Evolutionary conservation across 2,113 vertebrate genomes (phyloP), one percentile per base, ranked within the genome.

Genomic region (Herpailurus yagouaroundi): DNA sequence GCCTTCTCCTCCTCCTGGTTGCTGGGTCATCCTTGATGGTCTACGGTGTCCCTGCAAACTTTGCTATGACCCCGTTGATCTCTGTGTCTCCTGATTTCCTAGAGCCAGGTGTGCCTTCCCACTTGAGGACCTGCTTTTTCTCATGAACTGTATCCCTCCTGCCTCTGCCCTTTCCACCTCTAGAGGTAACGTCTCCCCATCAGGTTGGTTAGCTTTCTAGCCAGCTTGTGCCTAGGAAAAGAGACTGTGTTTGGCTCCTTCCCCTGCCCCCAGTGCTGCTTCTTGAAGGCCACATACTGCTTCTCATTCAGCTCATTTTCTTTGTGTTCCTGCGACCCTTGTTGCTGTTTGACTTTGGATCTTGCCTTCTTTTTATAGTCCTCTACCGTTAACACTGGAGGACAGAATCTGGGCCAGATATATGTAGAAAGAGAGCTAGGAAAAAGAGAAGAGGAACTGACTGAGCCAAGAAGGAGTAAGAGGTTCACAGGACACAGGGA

Each of bases 281-380:
- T 96, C 89, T 50, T 31, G 57, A 85, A 92, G 74, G n/a, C 41
- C 79, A 83, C 80, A 33, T 82, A 87, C 73, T 95, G n/a, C 16
- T 82, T 73, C 63, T 90, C 31, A 80, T 82, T 80, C 18, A 71
- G 89, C 41, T 91, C 33, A 63, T 77, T 92, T 66, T 88, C 87
- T 94, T 66, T 71, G 91, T 76, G 25, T 77, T 27, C 77, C 68
- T 92, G 41, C 93, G 82, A 98, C 66, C n/a, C 33, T 87, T 38
- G 4, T 74, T 92, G 69, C 41, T 92, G 13, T 88, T 81, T 91
- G 69, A 92, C 92, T 96, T 87, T 92, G 83, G 33, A 64, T 96
- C n/a, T 41, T 69, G 29, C 25, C 14, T 86, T 95, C 48, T 77
- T 94, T 95, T 94, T 52, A 93, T 91, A 45, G 18, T 19, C 33